A percentile compares a stretch with the other conserved stretches of the same genome.
These are phyloP conservation scores for Prosapia bicincta DNA, from an alignment of 2,888 invertebrate genomes.

Conservation along the genomic window DNA sequence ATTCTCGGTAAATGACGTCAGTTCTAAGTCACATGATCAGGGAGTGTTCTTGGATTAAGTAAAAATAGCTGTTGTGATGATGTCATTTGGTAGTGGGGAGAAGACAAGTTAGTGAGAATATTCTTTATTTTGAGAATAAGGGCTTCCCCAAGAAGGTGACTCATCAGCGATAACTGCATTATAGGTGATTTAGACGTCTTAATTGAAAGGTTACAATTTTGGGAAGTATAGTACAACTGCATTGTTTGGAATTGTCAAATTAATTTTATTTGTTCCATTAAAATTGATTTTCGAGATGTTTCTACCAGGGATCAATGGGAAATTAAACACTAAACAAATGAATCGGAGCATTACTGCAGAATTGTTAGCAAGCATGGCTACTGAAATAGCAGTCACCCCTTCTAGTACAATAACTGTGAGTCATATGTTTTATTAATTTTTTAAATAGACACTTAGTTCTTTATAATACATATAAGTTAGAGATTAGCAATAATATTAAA, in stretches of 20 bases:
- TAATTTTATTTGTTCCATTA: background rate
- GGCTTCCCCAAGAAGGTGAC: slow-evolving; percentile 27
- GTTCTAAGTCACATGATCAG: slow-evolving; percentile 24
- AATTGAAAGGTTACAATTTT: background rate
- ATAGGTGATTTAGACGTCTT: slow-evolving; percentile 1
- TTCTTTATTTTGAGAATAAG: slow-evolving; percentile 25
- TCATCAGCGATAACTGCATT: slow-evolving; percentile 24
- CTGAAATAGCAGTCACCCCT: slow-evolving; percentile 23
- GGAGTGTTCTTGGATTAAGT: slow-evolving; percentile 29
- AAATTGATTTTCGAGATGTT: slow-evolving; percentile 3
- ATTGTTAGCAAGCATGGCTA: slow-evolving; percentile 22
- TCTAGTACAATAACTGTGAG: slow-evolving; percentile 23
- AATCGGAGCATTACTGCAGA: slow-evolving; percentile 20
- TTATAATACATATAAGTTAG: background rate
- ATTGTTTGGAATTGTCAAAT: background rate
- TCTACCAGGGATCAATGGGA: slow-evolving; percentile 11
- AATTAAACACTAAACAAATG: slow-evolving; percentile 11
- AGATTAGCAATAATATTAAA: background rate
- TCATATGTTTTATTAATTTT: slow-evolving; percentile 3
- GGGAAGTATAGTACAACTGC: background rate
- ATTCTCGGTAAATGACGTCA: slow-evolving; percentile 25
- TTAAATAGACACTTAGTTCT: background rate
- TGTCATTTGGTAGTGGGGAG: slow-evolving; percentile 18
- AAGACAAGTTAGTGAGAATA: slow-evolving; percentile 15
- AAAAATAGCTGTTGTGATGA: slow-evolving; percentile 27